Percentiles rank a stretch among this genome's conserved stretches.
phyloP scores from a whole-genome alignment of 2,888 invertebrate genomes.

The Oligia fasciuncula region DNA sequence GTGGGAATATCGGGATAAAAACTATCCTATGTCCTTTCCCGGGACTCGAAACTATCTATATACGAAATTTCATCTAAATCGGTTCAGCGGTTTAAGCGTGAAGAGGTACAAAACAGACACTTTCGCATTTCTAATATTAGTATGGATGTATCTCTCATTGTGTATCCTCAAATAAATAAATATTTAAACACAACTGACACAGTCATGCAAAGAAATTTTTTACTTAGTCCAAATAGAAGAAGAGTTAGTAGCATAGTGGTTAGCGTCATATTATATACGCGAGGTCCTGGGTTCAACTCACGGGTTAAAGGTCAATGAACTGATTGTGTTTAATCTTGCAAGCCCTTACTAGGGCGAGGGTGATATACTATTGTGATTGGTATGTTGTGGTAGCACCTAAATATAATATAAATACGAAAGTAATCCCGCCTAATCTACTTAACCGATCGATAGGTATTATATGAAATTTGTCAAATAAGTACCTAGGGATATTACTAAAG shows the following conservation, averaged over 20 bases:
- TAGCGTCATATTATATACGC: not conserved
- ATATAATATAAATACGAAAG: not conserved
- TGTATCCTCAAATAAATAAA: not conserved
- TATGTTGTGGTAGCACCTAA: not conserved
- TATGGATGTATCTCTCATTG: not conserved
- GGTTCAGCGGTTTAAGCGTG: too few relatives aligned
- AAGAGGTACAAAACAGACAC: too few relatives aligned
- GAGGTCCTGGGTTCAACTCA: not conserved
- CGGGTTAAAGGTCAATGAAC: slow-evolving; percentile 11
- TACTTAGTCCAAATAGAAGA: not conserved
- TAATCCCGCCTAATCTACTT: too few relatives aligned
- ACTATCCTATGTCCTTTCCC: too few relatives aligned
- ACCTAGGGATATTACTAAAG: too few relatives aligned
- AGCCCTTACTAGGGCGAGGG: not conserved
- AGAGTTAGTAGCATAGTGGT: not conserved
- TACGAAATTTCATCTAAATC: too few relatives aligned
- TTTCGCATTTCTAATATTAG: too few relatives aligned
- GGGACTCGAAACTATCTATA: too few relatives aligned
- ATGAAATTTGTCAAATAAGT: not conserved
- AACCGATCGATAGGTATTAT: not conserved
- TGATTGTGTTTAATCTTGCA: not conserved
- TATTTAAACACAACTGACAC: not conserved
- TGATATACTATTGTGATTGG: not conserved
- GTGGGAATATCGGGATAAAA: too few relatives aligned
- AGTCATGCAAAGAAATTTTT: not conserved